phyloP scores from a whole-genome alignment of 2,113 vertebrate species.

The Oriolus oriolus region DNA sequence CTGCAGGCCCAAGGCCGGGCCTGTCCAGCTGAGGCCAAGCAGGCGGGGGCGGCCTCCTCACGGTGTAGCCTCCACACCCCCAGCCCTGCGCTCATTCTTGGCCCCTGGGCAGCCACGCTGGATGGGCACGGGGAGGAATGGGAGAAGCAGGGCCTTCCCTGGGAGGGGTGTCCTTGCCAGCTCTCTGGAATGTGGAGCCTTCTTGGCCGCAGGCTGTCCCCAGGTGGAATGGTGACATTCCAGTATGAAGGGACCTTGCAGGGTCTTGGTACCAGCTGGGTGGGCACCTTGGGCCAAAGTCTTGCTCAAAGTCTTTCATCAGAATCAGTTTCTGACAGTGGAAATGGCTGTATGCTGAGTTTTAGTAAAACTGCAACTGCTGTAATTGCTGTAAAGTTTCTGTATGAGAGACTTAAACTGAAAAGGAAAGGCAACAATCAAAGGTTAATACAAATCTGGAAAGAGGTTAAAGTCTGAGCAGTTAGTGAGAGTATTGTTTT shows the following conservation, averaged over 20 bases:
- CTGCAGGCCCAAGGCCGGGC: fast-evolving
- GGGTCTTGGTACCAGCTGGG: not conserved
- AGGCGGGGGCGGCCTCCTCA: fast-evolving
- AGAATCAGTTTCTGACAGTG: not conserved
- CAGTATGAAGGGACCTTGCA: not conserved
- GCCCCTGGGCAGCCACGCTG: not conserved
- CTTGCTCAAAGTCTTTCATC: not conserved
- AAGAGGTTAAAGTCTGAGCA: not conserved
- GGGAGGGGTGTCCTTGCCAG: fast-evolving
- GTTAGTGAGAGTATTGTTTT: not conserved
- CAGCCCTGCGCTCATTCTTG: fast-evolving
- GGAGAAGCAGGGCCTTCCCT: not conserved
- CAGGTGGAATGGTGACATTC: not conserved
- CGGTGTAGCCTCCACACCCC: fast-evolving
- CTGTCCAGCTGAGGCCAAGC: fast-evolving
- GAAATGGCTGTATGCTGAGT: not conserved
- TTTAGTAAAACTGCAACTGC: not conserved
- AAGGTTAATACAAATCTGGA: not conserved
- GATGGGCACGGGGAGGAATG: fast-evolving
- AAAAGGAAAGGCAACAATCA: not conserved
- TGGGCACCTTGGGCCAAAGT: fast-evolving
- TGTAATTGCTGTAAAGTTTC: not conserved
- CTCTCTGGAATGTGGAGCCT: not conserved
- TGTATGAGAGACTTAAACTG: not conserved
- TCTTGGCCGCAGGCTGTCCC: fast-evolving